Base-by-base conservation (phyloP, 2,888 invertebrate genomes). In the Tethea ocularis region DNA sequence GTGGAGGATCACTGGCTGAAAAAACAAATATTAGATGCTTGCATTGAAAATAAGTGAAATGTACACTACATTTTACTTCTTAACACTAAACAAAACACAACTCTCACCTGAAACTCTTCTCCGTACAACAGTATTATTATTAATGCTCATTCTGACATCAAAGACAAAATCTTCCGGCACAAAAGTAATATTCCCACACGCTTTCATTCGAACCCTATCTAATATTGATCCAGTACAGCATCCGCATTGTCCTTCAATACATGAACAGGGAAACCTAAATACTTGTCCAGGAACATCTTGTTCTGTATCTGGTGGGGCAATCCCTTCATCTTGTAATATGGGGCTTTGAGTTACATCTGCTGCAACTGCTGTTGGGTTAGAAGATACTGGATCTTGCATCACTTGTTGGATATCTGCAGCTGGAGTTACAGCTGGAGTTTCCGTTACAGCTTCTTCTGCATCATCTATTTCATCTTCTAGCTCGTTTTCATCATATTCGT, bases 131-230 rank as follows among this genome's bases (percentile, higher is more conserved):
- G 96, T 94, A 61, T 94, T 94, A 68, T 96, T 95, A 74, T 97
- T 97, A 74, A 97, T 94, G 57, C 93, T 93, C 82, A 97, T 89
- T 69, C 94, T 95, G 24, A 97, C 93, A 62, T 96, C 96, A 79
- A 97, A 96, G 29, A 96, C 95, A 81, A 97, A 97, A 68, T 97
- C 97, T 72, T 97, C 97, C 0, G 97, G 96, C 22, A 96, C 93
- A 78, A 97, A 97, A 13, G 95, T 94, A 24, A 97, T 92, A 77
- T 97, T 97, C 51, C 96, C 95, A 82, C 97, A 97, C 22, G 96
- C 95, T 78, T 96, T 96, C 90, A 96, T 96, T 65, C 94, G 94
- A 71, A 96, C 94, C 51, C 94, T 87, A 61, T 95, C 93, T 69
- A 95, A 82, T 55, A 96, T 84, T 58, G 95, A 89, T 17, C 95